Evolutionary conservation across 2,797 vertebrate species (phyloP).

Genomic region (Gobio occitaniae): DNA sequence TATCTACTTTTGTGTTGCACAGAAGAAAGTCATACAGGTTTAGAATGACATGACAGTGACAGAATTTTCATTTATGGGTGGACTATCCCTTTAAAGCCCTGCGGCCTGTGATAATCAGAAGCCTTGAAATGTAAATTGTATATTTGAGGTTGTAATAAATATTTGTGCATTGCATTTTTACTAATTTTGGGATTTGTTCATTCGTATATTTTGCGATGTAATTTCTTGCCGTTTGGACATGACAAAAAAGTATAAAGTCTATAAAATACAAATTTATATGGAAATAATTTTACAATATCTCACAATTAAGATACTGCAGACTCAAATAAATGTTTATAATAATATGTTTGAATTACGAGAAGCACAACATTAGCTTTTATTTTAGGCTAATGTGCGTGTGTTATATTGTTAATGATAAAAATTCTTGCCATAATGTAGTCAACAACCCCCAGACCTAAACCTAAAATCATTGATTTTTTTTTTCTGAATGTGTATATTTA

Average conservation of each 20-base stretch:
- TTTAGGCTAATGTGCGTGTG: neutral
- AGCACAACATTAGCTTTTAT: neutral
- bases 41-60: neutral
- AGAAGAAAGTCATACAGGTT: neutral
- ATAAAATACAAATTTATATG: no score
- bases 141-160: neutral
- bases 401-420: neutral
- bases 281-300: neutral
- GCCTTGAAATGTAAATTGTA: neutral
- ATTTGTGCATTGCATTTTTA: neutral
- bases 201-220: neutral
- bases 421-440: neutral
- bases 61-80: no score
- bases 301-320: neutral
- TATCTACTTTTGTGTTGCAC: neutral
- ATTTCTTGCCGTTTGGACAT: neutral
- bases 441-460: neutral
- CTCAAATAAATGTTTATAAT: neutral
- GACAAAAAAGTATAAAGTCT: no score
- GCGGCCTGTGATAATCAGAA: neutral
- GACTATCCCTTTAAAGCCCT: neutral
- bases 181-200: neutral
- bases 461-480: neutral
- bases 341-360: neutral
- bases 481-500: conserved; percentile 20